A percentile compares a stretch with the other conserved stretches of the same genome.
Conservation (phyloP, 2,797 vertebrate species). For the Monodelphis domestica region DNA sequence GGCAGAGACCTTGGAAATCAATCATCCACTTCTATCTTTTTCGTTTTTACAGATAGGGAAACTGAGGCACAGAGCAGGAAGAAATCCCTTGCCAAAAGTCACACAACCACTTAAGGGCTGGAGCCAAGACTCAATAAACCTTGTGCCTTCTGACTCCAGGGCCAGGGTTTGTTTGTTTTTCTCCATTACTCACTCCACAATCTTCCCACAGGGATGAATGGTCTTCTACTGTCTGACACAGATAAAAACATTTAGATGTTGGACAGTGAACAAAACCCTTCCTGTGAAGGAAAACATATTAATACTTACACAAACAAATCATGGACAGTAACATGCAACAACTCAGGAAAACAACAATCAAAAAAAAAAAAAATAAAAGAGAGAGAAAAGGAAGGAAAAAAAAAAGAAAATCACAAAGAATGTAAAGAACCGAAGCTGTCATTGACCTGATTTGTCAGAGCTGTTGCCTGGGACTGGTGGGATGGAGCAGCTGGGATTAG, state of each 20-base stretch:
- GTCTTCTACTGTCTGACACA: neutral
- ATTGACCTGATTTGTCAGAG: conserved; percentile 94
- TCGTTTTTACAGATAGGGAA: neutral
- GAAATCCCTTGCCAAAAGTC: neutral
- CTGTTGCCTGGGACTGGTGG: conserved; percentile 87
- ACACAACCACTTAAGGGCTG: neutral
- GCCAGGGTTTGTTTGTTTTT: neutral
- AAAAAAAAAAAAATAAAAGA: neutral
- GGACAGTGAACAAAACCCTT: conserved; percentile 66
- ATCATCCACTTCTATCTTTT: neutral
- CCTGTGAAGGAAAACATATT: conserved; percentile 68
- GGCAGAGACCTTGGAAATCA: neutral
- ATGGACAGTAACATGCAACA: conserved; percentile 72
- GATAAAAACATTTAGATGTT: conserved; percentile 35
- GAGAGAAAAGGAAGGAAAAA: conserved; percentile 6
- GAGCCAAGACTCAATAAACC: neutral
- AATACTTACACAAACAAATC: conserved; percentile 73
- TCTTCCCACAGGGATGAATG: neutral
- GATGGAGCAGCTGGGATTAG: conserved; percentile 86
- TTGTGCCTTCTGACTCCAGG: neutral
- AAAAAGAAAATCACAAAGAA: conserved; percentile 75
- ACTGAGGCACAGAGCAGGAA: neutral
- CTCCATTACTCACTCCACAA: neutral
- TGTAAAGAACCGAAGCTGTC: conserved; percentile 85
- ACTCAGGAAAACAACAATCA: neutral